Evolutionary conservation across 2,888 invertebrate genomes (phyloP).

Genomic region (Chrysomela aeneicollis): DNA sequence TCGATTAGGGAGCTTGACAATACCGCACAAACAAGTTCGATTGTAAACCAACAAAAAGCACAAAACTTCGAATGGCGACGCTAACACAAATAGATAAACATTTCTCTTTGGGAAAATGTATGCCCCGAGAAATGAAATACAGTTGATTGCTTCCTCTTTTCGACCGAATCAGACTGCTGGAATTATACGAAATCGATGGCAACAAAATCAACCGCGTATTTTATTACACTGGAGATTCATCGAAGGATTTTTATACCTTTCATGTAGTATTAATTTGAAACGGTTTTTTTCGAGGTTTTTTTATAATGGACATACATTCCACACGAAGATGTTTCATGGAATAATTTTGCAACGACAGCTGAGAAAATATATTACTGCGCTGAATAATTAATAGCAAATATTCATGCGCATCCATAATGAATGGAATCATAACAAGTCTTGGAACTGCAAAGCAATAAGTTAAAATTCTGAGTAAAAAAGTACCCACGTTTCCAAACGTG

Average conservation of each 20-base stretch:
- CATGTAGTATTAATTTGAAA: not conserved
- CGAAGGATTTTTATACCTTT: not conserved
- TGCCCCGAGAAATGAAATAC: conserved; percentile 19
- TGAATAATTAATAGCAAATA: no score
- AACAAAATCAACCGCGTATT: conserved; percentile 38
- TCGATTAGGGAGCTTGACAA: not conserved
- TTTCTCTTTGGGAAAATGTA: conserved; percentile 7
- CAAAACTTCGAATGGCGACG: not conserved
- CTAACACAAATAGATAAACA: not conserved
- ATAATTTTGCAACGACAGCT: no score
- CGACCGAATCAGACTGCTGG: conserved; percentile 35
- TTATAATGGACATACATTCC: no score
- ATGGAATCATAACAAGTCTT: no score
- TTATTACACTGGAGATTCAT: conserved; percentile 31
- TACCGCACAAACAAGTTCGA: conserved; percentile 1
- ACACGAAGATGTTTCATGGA: no score
- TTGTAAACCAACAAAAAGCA: not conserved
- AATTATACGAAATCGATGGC: conserved; percentile 38
- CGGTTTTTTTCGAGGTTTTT: not conserved
- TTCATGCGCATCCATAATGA: no score
- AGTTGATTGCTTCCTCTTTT: conserved; percentile 33
- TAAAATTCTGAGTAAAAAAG: no score
- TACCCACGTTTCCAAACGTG: no score
- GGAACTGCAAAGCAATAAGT: no score
- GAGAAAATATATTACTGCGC: no score